Base-by-base conservation (phyloP, 2,888 invertebrate species). In the Seira musarum region DNA sequence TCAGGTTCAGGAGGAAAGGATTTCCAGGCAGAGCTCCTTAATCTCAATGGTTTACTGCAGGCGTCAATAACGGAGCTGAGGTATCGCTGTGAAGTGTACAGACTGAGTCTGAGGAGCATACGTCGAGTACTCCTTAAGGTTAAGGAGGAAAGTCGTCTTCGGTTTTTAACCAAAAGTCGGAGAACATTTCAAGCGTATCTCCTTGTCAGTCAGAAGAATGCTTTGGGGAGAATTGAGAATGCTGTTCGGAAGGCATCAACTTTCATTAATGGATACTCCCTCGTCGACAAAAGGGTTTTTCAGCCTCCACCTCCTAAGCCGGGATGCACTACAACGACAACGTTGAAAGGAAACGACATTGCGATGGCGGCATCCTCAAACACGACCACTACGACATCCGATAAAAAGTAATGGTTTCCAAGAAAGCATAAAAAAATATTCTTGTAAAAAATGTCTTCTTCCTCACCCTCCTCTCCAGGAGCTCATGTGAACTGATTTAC, bases 191-290 rank as follows among this genome's bases (percentile, higher is more conserved):
- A 81, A 49, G 67, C 81, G 17, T 81, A 81, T n/a, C 75, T 81
- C 19, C 63, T 76, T 15, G 63, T 76, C 25, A 76, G 76, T 65
- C 83, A 83, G 40, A 83, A 67, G 30, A 72, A 75, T 24, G 83
- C 81, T n/a, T 25, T 83, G 61, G 69, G 74, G 22, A 66, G 79
- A 2, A 83, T 83, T 49, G 70, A 21, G 30, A 72, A 67, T 46
- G 77, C 79, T 35, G 74, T 81, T 25, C 65, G 60, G 57, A 83
- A 83, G 24, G 79, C 83, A 66, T 68, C 76, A 53, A 78, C 70
- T n/a, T 81, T 81, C 67, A 83, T 83, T 71, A 81, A 83, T 77
- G 83, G 83, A 17, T 83, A 83, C 46, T 78, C 83, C 53, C 78
- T 79, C 10, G 67, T 81, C 10, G 79, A 78, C 72, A 76, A 76